Evolutionary conservation across 1,140 invertebrate genomes (phyloP), one percentile per base, ranked within the genome.

Genomic region (Metaphire vulgaris): DNA sequence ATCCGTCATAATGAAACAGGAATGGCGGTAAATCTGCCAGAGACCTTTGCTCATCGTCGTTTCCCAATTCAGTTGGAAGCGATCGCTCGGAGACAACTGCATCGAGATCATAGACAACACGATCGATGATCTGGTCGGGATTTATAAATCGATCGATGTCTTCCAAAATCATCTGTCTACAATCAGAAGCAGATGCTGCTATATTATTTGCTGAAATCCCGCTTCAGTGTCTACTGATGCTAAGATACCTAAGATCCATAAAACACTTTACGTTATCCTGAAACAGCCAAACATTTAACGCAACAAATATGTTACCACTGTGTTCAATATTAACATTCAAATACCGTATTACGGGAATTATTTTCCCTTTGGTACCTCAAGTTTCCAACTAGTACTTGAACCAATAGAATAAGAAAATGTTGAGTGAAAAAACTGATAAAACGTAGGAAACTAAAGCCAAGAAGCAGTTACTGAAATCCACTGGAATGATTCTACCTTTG

Each of bases 51-150:
- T 90, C 89, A 84, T 92, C 91, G 34, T 84, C 87, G 80, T 92
- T 91, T 21, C 77, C 82, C 0, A 90, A 2, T 26, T 41, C 6
- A 33, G 26, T 33, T 0, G 28, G 26, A n/a, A 32, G 69, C 1
- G 65, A 32, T 15, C 69, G 82, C 67, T 76, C 80, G 30, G 79
- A 75, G 75, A 82, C 79, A 71, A 82, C 76, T 90, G 83, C 81
- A 83, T 94, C 92, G 72, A 94, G 85, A 86, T 94, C 91, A 83
- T 90, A 95, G 0, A 93, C 90, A 2, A 91, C 89, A 82, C 89
- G 88, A 74, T 87, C 82, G 79, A 89, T 88, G n/a, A 88, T 81
- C 16, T 86, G 87, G 1, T 84, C 82, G 28, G 81, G 80, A 72
- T 86, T 81, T 29, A 87, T 84, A 81, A 85, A 84, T 56, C 85